Evolutionary conservation across 1,140 invertebrate species (phyloP), one percentile per base, ranked within the genome.

Genomic region (Ceratoteleas bidentatus): DNA sequence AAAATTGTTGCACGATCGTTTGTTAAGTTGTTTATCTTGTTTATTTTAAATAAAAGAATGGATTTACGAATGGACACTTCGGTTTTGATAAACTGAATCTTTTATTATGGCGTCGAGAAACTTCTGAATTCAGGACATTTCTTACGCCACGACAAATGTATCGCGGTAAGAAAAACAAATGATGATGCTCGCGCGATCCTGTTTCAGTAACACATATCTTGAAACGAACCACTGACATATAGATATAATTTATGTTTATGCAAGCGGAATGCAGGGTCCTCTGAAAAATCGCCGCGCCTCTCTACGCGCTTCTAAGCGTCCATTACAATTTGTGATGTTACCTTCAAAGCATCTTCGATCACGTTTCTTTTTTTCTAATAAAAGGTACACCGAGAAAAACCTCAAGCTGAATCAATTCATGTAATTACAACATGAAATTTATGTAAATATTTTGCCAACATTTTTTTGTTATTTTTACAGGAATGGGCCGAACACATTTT

Each of bases 171-270:
- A 66, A 66, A 57, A 47, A 68, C 32, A 57, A 68, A 57, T 68
- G 50, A 66, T 66, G 50, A 54, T 56, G 54, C 62, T 49, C 33
- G 36, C 11, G 11, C 62, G 50, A 45, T 15, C 6, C n/a, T 6
- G 50, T 56, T 54, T 66, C 52, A 56, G 62, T 49, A 66, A 53
- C 61, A 47, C 16, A 53, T 53, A 33, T 57, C 64, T 56, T 16
- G 24, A 9, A 57, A 49, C 40, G 13, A 68, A 49, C 38, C 56
- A n/a, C 40, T 36, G 52, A 57, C 53, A 36, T 68, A 24, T 49
- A 57, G 15, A 68, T 56, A 36, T 68, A 68, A 68, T 68, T 56
- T 68, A 57, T 56, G 43, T 64, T 64, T 47, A 68, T 68, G 16
- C 50, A 10, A 11, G 34, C 5, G 16, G 38, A 33, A 65, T 40